phyloP scores from a whole-genome alignment of 1,140 invertebrate genomes.

The Drosophila eugracilis region DNA sequence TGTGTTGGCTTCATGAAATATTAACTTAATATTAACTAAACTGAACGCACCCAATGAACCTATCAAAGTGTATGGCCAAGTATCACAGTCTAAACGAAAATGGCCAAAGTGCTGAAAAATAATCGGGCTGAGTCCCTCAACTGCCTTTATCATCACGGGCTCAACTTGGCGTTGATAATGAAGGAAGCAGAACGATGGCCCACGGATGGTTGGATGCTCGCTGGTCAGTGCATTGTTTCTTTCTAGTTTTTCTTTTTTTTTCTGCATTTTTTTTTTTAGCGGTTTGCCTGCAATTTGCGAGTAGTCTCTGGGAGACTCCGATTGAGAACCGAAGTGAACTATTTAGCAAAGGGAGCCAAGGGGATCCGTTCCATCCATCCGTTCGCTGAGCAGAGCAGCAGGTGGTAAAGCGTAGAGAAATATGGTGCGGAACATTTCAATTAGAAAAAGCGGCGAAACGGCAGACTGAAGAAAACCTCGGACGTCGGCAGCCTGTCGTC shows the following conservation, averaged over 20 bases:
- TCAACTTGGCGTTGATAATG: constrained; percentile 79
- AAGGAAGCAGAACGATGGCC: constrained; percentile 47
- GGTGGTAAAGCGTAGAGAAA: constrained; percentile 81
- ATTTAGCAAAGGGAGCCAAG: constrained; percentile 55
- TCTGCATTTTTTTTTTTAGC: constrained; percentile 36
- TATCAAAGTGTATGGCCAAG: constrained; percentile 2
- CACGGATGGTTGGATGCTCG: constrained; percentile 45
- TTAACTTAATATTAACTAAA: too few relatives aligned
- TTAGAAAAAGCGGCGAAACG: constrained; percentile 66
- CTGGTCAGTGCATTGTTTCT: constrained; percentile 62
- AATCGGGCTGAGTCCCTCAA: constrained; percentile 68
- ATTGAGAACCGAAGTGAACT: constrained; percentile 51
- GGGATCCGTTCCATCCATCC: constrained; percentile 34
- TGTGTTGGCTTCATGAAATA: too few relatives aligned
- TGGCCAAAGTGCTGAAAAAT: constrained; percentile 60
- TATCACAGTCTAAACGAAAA: constrained; percentile 26
- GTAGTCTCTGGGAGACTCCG: constrained; percentile 23
- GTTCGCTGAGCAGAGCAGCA: constrained; percentile 56
- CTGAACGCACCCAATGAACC: too few relatives aligned
- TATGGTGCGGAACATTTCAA: constrained; percentile 80
- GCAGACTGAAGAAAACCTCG: constrained; percentile 54
- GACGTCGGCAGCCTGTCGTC: constrained; percentile 76
- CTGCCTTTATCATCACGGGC: constrained; percentile 75
- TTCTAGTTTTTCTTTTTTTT: constrained; percentile 27
- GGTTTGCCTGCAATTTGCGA: constrained; percentile 66